phyloP scores from a whole-genome alignment of 2,797 vertebrate species.

The Gephyroberyx darwinii region DNA sequence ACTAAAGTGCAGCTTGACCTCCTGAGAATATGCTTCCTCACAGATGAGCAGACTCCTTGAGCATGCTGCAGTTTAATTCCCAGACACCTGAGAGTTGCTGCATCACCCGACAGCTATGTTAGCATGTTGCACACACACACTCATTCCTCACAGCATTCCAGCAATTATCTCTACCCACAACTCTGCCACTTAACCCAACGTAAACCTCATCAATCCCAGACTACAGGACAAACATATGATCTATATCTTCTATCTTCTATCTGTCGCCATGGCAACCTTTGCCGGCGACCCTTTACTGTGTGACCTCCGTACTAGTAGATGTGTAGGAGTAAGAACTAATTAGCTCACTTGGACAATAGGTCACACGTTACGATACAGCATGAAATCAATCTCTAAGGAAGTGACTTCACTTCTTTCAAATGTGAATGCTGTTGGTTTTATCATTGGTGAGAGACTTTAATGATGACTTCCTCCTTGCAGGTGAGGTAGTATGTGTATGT shows the following conservation, averaged over 20 bases:
- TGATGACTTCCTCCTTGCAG: slow-evolving; percentile 28
- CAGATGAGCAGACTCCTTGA: slow-evolving; percentile 10
- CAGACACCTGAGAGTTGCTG: slow-evolving; percentile 13
- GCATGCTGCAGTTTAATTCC: slow-evolving; percentile 20
- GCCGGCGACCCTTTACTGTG: slow-evolving; percentile 37
- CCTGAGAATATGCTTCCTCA: slow-evolving; percentile 8
- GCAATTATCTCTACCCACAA: slow-evolving; percentile 15
- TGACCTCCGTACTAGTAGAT: slow-evolving; percentile 37
- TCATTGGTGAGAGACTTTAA: slow-evolving; percentile 9
- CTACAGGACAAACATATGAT: slow-evolving; percentile 14
- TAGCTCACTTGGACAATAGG: slow-evolving; percentile 40
- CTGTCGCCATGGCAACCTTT: slow-evolving; percentile 45
- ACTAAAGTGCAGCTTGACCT: slow-evolving; percentile 18
- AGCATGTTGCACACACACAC: not conserved
- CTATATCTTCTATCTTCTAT: slow-evolving; percentile 33
- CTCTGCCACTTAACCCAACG: not conserved
- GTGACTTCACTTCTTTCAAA: not conserved
- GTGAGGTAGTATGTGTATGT: slow-evolving; percentile 30
- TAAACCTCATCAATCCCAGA: slow-evolving; percentile 2
- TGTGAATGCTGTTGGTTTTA: slow-evolving; percentile 13
- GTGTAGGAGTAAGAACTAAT: slow-evolving; percentile 50
- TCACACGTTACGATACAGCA: slow-evolving; percentile 31
- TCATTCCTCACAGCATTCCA: slow-evolving; percentile 6
- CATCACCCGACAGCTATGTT: slow-evolving; percentile 28
- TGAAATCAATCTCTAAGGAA: slow-evolving; percentile 20